These are phyloP conservation scores for Vireo griseus DNA, from an alignment of 2,797 vertebrate species.

Conservation along the genomic window DNA sequence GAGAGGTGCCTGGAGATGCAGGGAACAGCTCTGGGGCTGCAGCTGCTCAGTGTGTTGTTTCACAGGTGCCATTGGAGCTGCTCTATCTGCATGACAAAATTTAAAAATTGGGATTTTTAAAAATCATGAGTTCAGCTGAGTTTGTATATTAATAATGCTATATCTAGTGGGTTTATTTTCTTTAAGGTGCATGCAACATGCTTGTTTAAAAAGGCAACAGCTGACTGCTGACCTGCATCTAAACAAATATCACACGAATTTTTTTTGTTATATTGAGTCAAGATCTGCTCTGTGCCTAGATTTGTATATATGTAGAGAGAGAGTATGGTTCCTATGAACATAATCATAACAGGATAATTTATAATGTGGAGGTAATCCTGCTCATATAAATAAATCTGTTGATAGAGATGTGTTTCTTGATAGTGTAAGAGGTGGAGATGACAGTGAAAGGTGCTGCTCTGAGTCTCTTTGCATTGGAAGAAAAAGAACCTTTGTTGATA, in stretches of 20 bases:
- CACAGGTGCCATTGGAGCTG: neutral
- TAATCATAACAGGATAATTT: neutral
- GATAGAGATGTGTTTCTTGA: neutral
- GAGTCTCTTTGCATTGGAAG: neutral
- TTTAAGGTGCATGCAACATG: neutral
- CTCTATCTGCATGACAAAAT: neutral
- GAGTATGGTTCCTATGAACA: neutral
- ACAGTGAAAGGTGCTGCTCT: neutral
- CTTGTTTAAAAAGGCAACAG: neutral
- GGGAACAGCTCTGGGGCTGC: neutral
- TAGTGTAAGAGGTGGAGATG: neutral
- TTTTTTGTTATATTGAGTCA: neutral
- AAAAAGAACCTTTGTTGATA: neutral
- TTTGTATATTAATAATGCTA: neutral
- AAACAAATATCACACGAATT: neutral
- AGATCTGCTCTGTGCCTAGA: neutral
- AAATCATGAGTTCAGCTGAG: neutral
- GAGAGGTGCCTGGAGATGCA: neutral
- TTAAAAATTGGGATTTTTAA: neutral
- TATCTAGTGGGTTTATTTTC: neutral
- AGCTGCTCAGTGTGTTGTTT: neutral
- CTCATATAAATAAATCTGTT: neutral
- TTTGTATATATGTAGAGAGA: too few species aligned
- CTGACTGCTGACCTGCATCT: neutral
- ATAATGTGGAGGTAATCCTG: neutral